phyloP scores from a whole-genome alignment of 2,888 invertebrate genomes.

The Xanthostigma xanthostigma region DNA sequence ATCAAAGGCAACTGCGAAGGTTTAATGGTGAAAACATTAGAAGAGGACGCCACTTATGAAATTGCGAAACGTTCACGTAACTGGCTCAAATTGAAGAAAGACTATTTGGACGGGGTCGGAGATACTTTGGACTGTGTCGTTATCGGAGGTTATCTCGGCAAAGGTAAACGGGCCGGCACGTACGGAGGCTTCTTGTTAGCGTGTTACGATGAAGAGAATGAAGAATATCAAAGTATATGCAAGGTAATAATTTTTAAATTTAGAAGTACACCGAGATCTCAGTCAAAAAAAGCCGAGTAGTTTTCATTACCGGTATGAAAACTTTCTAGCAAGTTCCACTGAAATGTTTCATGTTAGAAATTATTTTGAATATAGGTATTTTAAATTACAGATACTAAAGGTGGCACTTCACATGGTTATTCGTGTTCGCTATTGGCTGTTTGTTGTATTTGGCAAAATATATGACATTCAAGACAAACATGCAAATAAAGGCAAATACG shows the following conservation, averaged over 20 bases:
- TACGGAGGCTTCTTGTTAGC: conserved; percentile 94
- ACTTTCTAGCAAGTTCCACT: too few species aligned
- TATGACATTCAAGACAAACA: too few species aligned
- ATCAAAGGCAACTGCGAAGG: conserved; percentile 97
- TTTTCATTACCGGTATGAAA: neutral
- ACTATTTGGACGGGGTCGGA: conserved; percentile 91
- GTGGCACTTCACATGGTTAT: too few species aligned
- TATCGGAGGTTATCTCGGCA: conserved; percentile 85
- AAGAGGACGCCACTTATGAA: conserved; percentile 84
- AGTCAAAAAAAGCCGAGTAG: neutral
- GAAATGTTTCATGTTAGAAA: too few species aligned
- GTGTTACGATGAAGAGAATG: conserved; percentile 77
- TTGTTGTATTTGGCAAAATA: too few species aligned
- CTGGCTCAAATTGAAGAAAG: conserved; percentile 95
- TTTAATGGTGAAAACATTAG: conserved; percentile 92
- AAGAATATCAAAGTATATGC: conserved; percentile 86
- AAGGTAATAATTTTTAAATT: conserved; percentile 41
- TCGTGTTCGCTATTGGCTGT: too few species aligned
- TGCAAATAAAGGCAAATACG: too few species aligned
- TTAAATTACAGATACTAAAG: too few species aligned
- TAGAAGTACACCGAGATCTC: neutral
- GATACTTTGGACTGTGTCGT: conserved; percentile 94
- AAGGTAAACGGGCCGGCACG: conserved; percentile 81
- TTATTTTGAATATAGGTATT: too few species aligned
- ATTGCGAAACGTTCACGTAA: conserved; percentile 89